phyloP scores from a whole-genome alignment of 2,113 vertebrate genomes.

The Marmota monax region DNA sequence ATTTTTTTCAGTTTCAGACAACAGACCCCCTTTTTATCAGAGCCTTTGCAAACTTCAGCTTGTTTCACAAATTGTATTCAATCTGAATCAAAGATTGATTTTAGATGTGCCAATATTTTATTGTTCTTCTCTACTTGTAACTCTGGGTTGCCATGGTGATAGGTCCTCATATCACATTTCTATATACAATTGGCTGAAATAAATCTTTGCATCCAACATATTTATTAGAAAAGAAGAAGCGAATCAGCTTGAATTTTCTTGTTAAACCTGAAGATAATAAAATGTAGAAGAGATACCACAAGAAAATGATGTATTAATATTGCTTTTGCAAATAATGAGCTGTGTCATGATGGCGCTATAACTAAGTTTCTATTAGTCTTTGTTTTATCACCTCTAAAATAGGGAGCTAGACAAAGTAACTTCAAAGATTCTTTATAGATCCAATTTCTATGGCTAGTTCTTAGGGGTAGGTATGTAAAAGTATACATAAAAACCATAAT shows the following conservation, averaged over 20 bases:
- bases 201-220: constrained; percentile 62
- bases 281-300: not conserved
- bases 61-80: constrained; percentile 46
- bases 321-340: constrained; percentile 31
- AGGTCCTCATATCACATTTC: constrained; percentile 65
- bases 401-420: not conserved
- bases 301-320: constrained; percentile 31
- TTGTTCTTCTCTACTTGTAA: constrained; percentile 66
- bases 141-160: constrained; percentile 70
- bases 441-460: not conserved
- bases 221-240: constrained; percentile 68
- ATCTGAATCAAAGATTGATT: constrained; percentile 59
- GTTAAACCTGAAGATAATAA: constrained; percentile 28
- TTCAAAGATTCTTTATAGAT: not conserved
- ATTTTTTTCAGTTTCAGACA: constrained; percentile 44
- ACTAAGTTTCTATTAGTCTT: constrained; percentile 20
- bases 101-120: constrained; percentile 75
- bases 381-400: constrained; percentile 53
- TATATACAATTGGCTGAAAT: constrained; percentile 72
- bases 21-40: not conserved
- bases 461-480: constrained; percentile 1
- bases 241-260: constrained; percentile 59
- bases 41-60: constrained; percentile 51
- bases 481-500: not conserved
- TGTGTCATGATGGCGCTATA: not conserved